These are phyloP conservation scores for Octomys mimax DNA, from an alignment of 2,797 vertebrate genomes.

Conservation along the genomic window DNA sequence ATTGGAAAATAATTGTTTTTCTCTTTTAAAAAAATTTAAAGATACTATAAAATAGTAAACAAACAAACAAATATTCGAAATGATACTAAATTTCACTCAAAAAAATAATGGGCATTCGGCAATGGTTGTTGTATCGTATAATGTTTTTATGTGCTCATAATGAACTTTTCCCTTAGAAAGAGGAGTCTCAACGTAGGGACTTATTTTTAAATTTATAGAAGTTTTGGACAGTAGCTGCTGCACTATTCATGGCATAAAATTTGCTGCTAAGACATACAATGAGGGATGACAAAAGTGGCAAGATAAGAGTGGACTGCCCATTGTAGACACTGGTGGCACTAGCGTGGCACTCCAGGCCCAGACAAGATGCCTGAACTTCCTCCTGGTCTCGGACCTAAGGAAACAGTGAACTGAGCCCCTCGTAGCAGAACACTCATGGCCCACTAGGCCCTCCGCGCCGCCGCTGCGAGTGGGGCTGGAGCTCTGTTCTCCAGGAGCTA, in stretches of 20 bases:
- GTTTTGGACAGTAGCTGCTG: not conserved
- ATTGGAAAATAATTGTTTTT: not conserved
- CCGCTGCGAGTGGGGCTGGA: not conserved
- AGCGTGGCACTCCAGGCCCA: not conserved
- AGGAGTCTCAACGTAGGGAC: not conserved
- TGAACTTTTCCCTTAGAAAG: not conserved
- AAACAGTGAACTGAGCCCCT: not conserved
- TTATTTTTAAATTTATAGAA: slow-evolving; percentile 52
- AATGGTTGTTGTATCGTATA: too few relatives aligned
- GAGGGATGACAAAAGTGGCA: not conserved
- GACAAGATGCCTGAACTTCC: not conserved
- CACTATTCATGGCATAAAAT: not conserved
- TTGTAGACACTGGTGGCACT: not conserved
- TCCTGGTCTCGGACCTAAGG: not conserved
- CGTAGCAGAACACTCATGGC: not conserved
- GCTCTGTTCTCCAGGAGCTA: slow-evolving; percentile 1
- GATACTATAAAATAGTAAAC: too few relatives aligned
- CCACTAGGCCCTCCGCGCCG: not conserved
- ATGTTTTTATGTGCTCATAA: not conserved
- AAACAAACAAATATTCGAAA: too few relatives aligned
- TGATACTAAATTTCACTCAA: too few relatives aligned
- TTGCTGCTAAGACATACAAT: not conserved
- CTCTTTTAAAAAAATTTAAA: too few relatives aligned
- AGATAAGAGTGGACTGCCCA: not conserved
- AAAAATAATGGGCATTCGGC: too few relatives aligned